A percentile compares a stretch with the other conserved stretches of the same genome.
Conservation (phyloP, 2,888 invertebrate genomes). For the Ophion costatus region DNA sequence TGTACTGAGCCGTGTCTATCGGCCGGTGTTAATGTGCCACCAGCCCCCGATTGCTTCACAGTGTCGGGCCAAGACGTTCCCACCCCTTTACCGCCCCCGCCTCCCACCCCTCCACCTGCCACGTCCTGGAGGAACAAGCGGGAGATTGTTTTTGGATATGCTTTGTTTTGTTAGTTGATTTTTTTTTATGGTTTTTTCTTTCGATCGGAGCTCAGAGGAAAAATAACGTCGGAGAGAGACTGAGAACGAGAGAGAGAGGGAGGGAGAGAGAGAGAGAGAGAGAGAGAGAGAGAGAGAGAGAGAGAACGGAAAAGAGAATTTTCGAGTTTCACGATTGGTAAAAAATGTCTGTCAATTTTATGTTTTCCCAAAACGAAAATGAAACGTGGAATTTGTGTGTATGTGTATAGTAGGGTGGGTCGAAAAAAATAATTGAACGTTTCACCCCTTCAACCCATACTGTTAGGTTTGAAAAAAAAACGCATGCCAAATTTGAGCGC, state of each 20-base stretch:
- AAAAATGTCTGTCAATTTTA: not conserved
- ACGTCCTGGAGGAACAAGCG: slow-evolving; percentile 82
- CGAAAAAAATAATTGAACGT: too few species aligned
- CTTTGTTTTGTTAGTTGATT: slow-evolving; percentile 75
- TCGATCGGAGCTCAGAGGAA: slow-evolving; percentile 46
- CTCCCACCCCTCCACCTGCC: slow-evolving; percentile 82
- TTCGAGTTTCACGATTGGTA: not conserved
- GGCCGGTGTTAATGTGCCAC: slow-evolving; percentile 95
- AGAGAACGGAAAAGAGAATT: not conserved
- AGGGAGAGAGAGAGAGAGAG: too few species aligned
- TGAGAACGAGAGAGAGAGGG: slow-evolving; percentile 34
- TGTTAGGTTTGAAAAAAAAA: too few species aligned
- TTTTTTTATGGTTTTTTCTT: slow-evolving; percentile 30
- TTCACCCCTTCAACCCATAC: too few species aligned
- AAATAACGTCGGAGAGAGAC: slow-evolving; percentile 18
- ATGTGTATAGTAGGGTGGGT: too few species aligned
- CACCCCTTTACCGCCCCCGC: slow-evolving; percentile 88
- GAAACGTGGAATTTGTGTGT: not conserved
- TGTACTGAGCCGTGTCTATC: slow-evolving; percentile 99
- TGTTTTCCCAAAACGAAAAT: not conserved
- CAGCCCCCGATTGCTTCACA: slow-evolving; percentile 91
- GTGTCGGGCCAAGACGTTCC: slow-evolving; percentile 94
- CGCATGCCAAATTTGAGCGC: too few species aligned
- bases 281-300: not conserved
- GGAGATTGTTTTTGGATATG: slow-evolving; percentile 79